Conservation (phyloP, 2,797 vertebrate species). For the Cephalopachus bancanus region DNA sequence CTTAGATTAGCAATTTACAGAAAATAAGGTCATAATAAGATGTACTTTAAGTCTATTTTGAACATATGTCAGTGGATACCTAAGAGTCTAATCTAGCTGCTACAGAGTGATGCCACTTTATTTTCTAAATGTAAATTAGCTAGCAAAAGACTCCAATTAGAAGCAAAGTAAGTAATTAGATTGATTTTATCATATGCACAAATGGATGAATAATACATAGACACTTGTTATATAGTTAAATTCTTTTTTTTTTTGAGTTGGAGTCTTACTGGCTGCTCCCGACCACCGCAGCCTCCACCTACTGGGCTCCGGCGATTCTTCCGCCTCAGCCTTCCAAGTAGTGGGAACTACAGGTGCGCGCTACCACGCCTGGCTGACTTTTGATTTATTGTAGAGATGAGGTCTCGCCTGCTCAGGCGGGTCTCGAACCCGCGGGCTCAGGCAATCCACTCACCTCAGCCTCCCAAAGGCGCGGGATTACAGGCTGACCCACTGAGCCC, state of each 20-base stretch:
- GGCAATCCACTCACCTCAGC: too few species aligned
- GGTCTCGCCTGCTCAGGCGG: too few species aligned
- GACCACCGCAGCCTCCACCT: too few species aligned
- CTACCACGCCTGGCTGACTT: too few species aligned
- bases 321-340: too few species aligned
- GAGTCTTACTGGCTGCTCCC: too few species aligned
- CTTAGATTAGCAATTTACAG: not conserved
- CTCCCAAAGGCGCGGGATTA: too few species aligned
- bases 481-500: too few species aligned
- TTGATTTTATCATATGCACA: constrained; percentile 59
- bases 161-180: not conserved
- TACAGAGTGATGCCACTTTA: not conserved
- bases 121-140: constrained; percentile 43
- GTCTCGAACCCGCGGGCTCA: too few species aligned
- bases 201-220: constrained; percentile 30
- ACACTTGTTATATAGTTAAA: constrained; percentile 30
- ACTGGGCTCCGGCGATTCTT: too few species aligned
- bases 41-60: constrained; percentile 43
- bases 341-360: too few species aligned
- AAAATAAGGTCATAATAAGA: constrained; percentile 5
- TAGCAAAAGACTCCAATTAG: constrained; percentile 28
- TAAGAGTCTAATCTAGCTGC: not conserved
- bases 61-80: not conserved
- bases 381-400: too few species aligned
- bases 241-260: not conserved